Conservation (phyloP, 2,888 invertebrate genomes). For the Campopleginae sp. region DNA sequence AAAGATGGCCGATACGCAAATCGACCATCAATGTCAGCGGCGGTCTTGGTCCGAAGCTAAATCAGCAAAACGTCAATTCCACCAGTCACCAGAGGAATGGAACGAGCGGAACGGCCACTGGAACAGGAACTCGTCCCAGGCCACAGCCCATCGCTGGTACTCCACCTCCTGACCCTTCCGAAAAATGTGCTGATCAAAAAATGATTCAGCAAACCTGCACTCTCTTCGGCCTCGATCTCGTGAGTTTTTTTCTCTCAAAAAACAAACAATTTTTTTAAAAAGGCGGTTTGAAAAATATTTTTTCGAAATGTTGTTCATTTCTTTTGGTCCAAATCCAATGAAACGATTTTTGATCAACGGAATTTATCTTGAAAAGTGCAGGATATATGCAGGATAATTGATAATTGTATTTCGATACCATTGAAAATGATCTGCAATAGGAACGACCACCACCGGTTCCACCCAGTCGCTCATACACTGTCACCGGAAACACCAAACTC, state of each 20-base stretch:
- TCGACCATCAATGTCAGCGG: slow-evolving; percentile 76
- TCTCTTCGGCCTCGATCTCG: slow-evolving; percentile 94
- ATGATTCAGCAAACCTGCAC: slow-evolving; percentile 96
- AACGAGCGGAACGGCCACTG: slow-evolving; percentile 74
- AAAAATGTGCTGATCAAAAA: slow-evolving; percentile 93
- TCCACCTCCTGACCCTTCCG: slow-evolving; percentile 92
- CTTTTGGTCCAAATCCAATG: too few relatives aligned
- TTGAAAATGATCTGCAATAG: slow-evolving; percentile 82
- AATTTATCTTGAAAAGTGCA: too few relatives aligned
- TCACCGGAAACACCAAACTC: slow-evolving; percentile 94
- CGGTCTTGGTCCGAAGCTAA: slow-evolving; percentile 79
- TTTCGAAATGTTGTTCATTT: not conserved
- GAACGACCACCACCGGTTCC: slow-evolving; percentile 97
- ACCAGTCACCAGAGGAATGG: slow-evolving; percentile 82
- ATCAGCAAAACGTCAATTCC: slow-evolving; percentile 73
- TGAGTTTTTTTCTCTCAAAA: slow-evolving; percentile 81
- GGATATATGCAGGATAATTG: not conserved
- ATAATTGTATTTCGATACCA: not conserved
- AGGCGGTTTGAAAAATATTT: too few relatives aligned
- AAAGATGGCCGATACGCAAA: slow-evolving; percentile 87
- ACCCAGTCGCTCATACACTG: slow-evolving; percentile 95
- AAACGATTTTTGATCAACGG: too few relatives aligned
- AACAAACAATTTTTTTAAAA: not conserved
- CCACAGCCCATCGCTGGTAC: slow-evolving; percentile 96
- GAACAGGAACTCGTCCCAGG: slow-evolving; percentile 89